phyloP scores from a whole-genome alignment of 2,113 vertebrate genomes.

The Brachirus orientalis region DNA sequence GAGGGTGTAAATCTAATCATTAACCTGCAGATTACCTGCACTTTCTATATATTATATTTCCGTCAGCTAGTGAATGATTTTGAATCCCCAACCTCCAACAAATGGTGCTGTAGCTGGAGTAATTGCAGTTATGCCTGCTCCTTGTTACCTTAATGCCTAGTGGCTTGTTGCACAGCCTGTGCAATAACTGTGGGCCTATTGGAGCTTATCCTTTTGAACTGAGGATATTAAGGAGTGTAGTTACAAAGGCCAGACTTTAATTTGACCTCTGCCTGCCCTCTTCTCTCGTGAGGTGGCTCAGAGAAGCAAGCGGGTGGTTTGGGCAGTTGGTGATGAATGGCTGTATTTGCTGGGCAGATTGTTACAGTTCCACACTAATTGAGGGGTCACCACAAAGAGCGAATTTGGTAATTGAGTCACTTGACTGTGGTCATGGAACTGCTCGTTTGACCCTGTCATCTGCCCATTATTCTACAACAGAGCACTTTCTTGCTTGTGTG shows the following conservation, averaged over 20 bases:
- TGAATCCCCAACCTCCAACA: slow-evolving; percentile 21
- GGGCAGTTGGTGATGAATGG: slow-evolving; percentile 95
- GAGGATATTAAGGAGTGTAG: slow-evolving; percentile 86
- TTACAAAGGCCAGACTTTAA: slow-evolving; percentile 87
- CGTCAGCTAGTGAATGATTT: slow-evolving; percentile 9
- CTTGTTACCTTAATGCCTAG: slow-evolving; percentile 42
- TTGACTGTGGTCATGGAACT: slow-evolving; percentile 88
- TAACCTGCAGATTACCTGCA: slow-evolving; percentile 38
- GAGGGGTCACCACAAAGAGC: slow-evolving; percentile 90
- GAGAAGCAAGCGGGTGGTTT: slow-evolving; percentile 86
- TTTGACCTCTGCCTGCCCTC: slow-evolving; percentile 91
- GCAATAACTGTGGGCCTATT: slow-evolving; percentile 61
- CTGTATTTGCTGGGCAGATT: slow-evolving; percentile 93
- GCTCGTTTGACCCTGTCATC: slow-evolving; percentile 79
- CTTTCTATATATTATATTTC: slow-evolving; percentile 7
- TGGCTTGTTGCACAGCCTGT: slow-evolving; percentile 59
- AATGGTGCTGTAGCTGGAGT: background rate
- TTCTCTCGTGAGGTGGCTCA: slow-evolving; percentile 77
- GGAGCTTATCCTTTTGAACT: slow-evolving; percentile 81
- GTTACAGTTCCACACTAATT: slow-evolving; percentile 97
- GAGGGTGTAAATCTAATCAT: slow-evolving; percentile 40
- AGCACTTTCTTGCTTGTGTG: slow-evolving; percentile 31
- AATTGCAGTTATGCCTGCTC: slow-evolving; percentile 8
- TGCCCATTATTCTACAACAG: slow-evolving; percentile 75
- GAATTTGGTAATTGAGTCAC: slow-evolving; percentile 92